Conservation (phyloP, 2,113 vertebrate species). For the Montifringilla adamsi region DNA sequence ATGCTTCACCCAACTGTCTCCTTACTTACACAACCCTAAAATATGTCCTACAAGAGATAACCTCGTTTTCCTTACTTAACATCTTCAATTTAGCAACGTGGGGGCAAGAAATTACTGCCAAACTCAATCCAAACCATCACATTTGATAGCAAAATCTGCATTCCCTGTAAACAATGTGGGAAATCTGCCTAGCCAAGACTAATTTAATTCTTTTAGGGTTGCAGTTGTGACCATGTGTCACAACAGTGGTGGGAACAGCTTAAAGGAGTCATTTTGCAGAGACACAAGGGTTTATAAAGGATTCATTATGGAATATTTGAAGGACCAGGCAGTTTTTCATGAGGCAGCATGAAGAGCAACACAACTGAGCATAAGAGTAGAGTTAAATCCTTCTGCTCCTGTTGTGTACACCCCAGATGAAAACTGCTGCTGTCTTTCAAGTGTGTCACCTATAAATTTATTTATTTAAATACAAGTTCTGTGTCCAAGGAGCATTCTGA, state of each 20-base stretch:
- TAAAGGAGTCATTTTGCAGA: background rate
- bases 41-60: background rate
- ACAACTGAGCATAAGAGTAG: background rate
- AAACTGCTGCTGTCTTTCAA: background rate
- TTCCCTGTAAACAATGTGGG: background rate
- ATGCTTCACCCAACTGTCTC: background rate
- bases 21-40: background rate
- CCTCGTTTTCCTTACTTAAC: background rate
- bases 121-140: background rate
- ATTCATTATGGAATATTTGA: background rate
- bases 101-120: background rate
- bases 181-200: background rate
- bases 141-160: background rate
- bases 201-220: background rate
- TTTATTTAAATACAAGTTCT: background rate
- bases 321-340: background rate
- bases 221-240: background rate
- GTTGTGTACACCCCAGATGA: background rate
- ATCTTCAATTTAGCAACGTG: background rate
- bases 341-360: background rate
- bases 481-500: background rate
- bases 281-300: background rate
- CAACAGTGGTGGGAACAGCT: background rate
- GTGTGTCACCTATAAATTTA: background rate
- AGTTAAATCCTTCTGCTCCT: background rate